Evolutionary conservation across 64 coral and sea anemone genomes (phyloP).

Genomic region (Dendrophyllia cribrosa): DNA sequence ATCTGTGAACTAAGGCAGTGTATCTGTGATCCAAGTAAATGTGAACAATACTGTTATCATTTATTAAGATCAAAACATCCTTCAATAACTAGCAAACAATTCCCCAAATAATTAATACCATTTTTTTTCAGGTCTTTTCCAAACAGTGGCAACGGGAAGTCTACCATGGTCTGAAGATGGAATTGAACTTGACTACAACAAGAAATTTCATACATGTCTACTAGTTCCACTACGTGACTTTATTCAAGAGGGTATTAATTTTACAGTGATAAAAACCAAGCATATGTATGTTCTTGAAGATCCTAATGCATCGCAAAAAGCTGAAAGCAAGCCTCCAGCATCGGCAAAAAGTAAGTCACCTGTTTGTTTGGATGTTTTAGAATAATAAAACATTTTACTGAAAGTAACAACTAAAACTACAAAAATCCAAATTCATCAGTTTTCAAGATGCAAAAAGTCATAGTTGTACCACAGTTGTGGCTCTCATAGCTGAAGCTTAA

Average conservation of each 20-base stretch:
- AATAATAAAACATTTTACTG: neutral
- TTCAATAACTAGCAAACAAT: too few species aligned
- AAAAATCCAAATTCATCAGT: neutral
- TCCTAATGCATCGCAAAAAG: conserved; percentile 62
- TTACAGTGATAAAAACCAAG: conserved; percentile 85
- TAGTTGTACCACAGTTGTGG: too few species aligned
- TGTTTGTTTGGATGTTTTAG: neutral
- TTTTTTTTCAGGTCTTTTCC: conserved; percentile 39
- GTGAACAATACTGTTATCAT: too few species aligned
- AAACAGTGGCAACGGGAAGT: conserved; percentile 54
- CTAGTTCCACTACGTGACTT: conserved; percentile 79
- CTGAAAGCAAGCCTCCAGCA: conserved; percentile 7
- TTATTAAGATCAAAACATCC: too few species aligned
- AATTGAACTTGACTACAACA: conserved; percentile 79
- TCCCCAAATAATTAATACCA: too few species aligned
- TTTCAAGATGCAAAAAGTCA: too few species aligned
- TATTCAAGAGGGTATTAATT: conserved; percentile 81
- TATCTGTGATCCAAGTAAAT: too few species aligned
- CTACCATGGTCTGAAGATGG: conserved; percentile 82
- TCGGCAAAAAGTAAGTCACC: conserved; percentile 67
- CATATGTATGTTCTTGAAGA: conserved; percentile 94
- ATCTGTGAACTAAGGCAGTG: too few species aligned
- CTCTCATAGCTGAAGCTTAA: too few species aligned
- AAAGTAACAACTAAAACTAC: neutral
- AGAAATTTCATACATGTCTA: conserved; percentile 71